Percentiles rank a stretch among this genome's conserved stretches.
phyloP scores from a whole-genome alignment of 2,797 vertebrate species.

The Arrhamphus sclerolepis region DNA sequence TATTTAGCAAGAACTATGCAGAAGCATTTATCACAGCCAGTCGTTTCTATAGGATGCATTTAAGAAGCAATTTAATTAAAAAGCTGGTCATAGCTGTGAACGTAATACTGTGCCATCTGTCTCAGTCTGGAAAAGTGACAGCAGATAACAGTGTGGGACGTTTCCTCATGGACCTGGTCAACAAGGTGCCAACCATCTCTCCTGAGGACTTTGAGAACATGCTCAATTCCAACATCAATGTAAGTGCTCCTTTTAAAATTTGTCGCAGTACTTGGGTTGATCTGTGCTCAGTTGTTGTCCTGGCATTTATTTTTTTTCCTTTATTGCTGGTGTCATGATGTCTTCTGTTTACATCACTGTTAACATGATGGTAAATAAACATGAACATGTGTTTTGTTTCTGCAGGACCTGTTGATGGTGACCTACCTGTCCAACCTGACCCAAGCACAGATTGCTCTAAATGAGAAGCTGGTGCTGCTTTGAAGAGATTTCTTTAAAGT shows the following conservation, averaged over 20 bases:
- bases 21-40: no score
- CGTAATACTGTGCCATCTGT: conserved; percentile 29
- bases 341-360: background rate
- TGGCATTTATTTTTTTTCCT: background rate
- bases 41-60: background rate
- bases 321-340: no score
- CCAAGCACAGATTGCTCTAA: conserved; percentile 97
- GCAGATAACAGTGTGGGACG: conserved; percentile 97
- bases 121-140: conserved; percentile 92
- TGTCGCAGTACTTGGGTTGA: no score
- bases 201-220: conserved; percentile 98
- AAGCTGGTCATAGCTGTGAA: background rate
- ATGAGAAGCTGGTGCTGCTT: conserved; percentile 93
- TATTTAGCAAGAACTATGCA: no score
- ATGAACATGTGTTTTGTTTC: conserved; percentile 21
- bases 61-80: background rate
- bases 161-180: conserved; percentile 96
- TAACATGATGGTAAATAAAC: background rate
- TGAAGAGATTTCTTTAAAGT: conserved; percentile 56
- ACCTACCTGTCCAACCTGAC: conserved; percentile 98
- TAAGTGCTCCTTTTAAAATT: conserved; percentile 82
- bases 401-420: conserved; percentile 97
- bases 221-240: conserved; percentile 99
- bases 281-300: no score
- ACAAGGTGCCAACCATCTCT: conserved; percentile 95